phyloP scores from a whole-genome alignment of 2,113 vertebrate genomes.

The Crotalus horridus region DNA sequence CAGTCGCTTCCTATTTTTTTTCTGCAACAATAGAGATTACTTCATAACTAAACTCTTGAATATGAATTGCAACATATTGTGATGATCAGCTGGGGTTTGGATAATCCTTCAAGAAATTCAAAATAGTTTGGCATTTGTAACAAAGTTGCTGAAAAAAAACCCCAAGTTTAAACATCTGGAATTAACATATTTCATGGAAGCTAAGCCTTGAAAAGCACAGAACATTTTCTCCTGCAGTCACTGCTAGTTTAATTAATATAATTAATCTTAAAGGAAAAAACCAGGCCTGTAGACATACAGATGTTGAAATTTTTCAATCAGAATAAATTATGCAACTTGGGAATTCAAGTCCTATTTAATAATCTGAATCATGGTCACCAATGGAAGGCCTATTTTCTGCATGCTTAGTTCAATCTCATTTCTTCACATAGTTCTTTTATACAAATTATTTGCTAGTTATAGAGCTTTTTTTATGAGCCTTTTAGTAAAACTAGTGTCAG shows the following conservation, averaged over 20 bases:
- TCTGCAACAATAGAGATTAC: conserved; percentile 67
- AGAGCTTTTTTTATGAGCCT: background rate
- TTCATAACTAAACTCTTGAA: conserved; percentile 54
- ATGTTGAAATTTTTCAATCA: conserved; percentile 49
- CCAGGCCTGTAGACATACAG: conserved; percentile 50
- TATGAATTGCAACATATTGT: conserved; percentile 72
- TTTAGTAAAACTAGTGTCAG: background rate
- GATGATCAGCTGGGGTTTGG: conserved; percentile 74
- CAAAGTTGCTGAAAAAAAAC: conserved; percentile 73
- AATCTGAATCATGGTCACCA: background rate
- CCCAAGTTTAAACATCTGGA: conserved; percentile 73
- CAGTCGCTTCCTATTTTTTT: conserved; percentile 57
- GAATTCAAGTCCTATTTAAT: conserved; percentile 59
- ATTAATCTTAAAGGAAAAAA: conserved; percentile 54
- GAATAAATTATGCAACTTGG: conserved; percentile 43
- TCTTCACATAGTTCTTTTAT: conserved; percentile 46
- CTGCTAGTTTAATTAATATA: conserved; percentile 58
- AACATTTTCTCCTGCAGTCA: conserved; percentile 62
- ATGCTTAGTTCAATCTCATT: conserved; percentile 49
- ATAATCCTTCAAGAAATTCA: conserved; percentile 66
- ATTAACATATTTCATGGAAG: conserved; percentile 63
- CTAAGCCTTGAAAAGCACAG: conserved; percentile 67
- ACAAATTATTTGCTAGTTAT: background rate
- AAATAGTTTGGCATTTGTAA: conserved; percentile 65
- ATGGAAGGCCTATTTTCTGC: conserved; percentile 41